Evolutionary conservation across 53 echinoderm and acorn worm species (phyloP), one percentile per base, ranked within the genome.

Genomic region (Pentamera pediparva): DNA sequence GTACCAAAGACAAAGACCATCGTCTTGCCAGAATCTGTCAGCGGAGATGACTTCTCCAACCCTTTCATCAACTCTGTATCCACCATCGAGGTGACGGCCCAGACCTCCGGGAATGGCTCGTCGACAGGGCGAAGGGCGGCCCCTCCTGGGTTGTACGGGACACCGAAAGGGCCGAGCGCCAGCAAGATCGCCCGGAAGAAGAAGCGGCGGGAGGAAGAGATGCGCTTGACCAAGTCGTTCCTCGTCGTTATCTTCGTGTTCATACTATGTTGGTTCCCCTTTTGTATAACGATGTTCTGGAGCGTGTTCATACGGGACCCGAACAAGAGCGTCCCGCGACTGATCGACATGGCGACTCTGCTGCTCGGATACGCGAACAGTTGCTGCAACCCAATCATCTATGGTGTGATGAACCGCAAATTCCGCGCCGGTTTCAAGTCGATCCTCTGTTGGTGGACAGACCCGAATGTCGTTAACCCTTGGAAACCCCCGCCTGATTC

Each of bases 201-300:
- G 73, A 62, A 85, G 30, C 79, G 91, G 32, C 78, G 88, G 22
- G 89, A 91, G 32, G 98, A 91, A 35, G 98, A 96, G 33, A 80
- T 91, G 22, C 82, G 85, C 77, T 76, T 96, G 18, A 91, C 98
- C 40, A 91, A 91, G 33, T 91, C 98, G 9, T 96, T 96, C 69
- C 20, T 96, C 5, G 91, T 96, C 10, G 98, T 96, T 32, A 91
- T 96, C 38, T 83, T 86, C 34, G 80, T 80, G 56, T 96, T 96
- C 73, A 77, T 96, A 17, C 39, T 83, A 21, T 96, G 90, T 40
- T 96, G 98, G 98, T 76, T 96, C 41, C 98, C 98, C 3, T 96
- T 91, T 70, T 96, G 98, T 39, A 72, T 96, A 10, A 91, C 98
- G 1, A 96, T 96, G 98, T 88, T 96, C 64, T 96, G 98, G 98